Percentiles rank a stretch among this genome's conserved stretches.
Conservation (phyloP, 2,888 invertebrate genomes). For the Caenorhabditis sp. region DNA sequence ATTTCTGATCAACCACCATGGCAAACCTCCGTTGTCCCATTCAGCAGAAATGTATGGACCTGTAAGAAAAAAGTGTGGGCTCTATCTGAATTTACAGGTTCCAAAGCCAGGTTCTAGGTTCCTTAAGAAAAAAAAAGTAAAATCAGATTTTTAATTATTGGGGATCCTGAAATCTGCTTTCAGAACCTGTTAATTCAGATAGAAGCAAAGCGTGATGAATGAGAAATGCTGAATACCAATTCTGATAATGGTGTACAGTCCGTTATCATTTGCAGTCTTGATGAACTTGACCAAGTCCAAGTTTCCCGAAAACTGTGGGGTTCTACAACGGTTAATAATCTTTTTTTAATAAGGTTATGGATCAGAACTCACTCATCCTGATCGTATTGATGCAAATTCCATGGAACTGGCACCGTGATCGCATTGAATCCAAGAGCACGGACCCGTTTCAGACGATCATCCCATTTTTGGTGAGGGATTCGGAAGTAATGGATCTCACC, state of each 20-base stretch:
- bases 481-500: slow-evolving; percentile 87
- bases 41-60: slow-evolving; percentile 74
- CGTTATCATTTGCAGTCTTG: slow-evolving; percentile 60
- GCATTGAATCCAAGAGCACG: slow-evolving; percentile 60
- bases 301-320: slow-evolving; percentile 29
- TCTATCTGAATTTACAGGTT: no score
- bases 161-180: no score
- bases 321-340: not conserved
- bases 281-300: slow-evolving; percentile 62
- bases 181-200: no score
- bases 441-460: slow-evolving; percentile 86
- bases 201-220: no score
- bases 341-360: not conserved
- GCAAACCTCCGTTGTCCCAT: slow-evolving; percentile 69
- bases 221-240: no score
- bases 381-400: slow-evolving; percentile 55
- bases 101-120: no score
- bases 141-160: no score
- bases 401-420: slow-evolving; percentile 48
- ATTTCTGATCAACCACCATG: slow-evolving; percentile 67
- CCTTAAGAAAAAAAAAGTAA: no score
- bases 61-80: no score
- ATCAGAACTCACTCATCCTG: slow-evolving; percentile 34
- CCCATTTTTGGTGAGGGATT: slow-evolving; percentile 87
- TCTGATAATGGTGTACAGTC: slow-evolving; percentile 66